Evolutionary conservation across 2,113 vertebrate genomes (phyloP).

Genomic region (Raja brachyura): DNA sequence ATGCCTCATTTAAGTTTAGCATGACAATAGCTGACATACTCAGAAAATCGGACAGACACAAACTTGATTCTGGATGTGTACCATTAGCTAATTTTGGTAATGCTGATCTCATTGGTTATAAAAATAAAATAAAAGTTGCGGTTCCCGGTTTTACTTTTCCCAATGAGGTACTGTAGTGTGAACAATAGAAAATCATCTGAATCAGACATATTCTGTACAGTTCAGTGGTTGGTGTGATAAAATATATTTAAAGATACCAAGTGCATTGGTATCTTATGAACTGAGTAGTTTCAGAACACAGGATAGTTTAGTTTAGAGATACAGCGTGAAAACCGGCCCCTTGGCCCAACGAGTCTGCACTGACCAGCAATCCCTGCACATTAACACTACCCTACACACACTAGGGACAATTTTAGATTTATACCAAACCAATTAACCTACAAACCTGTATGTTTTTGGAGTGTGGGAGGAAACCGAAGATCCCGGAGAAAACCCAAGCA

Average conservation of each 20-base stretch:
- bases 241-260: not conserved
- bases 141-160: not conserved
- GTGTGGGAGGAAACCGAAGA: no score
- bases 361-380: no score
- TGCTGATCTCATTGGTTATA: not conserved
- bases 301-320: not conserved
- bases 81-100: not conserved
- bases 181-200: not conserved
- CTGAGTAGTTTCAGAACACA: not conserved
- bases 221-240: not conserved
- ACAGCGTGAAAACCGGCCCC: no score
- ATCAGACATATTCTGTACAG: not conserved
- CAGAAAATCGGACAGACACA: not conserved
- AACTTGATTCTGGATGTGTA: not conserved
- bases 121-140: not conserved
- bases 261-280: not conserved
- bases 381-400: no score
- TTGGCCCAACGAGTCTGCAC: no score
- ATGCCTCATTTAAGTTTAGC: not conserved
- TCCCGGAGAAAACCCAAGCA: no score
- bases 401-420: no score
- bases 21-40: not conserved
- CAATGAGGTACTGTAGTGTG: not conserved
- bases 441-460: no score
- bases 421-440: no score